A percentile compares a stretch with the other conserved stretches of the same genome.
phyloP scores from a whole-genome alignment of 1,140 invertebrate genomes.

The Cyphomyrmex costatus region DNA sequence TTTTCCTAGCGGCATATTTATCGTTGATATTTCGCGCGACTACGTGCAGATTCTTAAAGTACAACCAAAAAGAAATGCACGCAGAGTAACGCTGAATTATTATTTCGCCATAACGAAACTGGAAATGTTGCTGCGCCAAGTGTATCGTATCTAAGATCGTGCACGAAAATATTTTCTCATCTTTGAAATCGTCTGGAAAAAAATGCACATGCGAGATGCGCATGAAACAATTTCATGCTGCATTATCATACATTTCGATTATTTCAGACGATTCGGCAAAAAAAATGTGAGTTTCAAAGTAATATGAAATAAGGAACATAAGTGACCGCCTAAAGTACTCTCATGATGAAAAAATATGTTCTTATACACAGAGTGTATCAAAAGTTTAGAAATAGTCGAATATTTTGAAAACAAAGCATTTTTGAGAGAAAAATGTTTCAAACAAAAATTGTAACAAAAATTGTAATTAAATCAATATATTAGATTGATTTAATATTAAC shows the following conservation, averaged over 20 bases:
- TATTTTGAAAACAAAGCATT: too few relatives aligned
- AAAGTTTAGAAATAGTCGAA: too few relatives aligned
- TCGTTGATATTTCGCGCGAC: slow-evolving; percentile 20
- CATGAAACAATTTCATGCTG: background rate
- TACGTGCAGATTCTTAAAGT: background rate
- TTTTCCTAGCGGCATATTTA: slow-evolving; percentile 49
- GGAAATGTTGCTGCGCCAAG: background rate
- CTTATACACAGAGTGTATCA: too few relatives aligned
- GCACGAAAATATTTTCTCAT: slow-evolving; percentile 4
- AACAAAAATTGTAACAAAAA: too few relatives aligned
- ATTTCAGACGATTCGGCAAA: background rate
- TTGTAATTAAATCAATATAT: too few relatives aligned
- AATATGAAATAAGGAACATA: background rate
- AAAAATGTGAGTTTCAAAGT: slow-evolving; percentile 1
- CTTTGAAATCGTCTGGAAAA: background rate
- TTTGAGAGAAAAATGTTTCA: too few relatives aligned
- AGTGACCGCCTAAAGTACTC: background rate
- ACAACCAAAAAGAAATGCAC: slow-evolving; percentile 27
- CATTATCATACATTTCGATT: slow-evolving; percentile 17
- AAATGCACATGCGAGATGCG: background rate
- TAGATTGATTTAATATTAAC: too few relatives aligned
- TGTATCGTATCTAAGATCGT: slow-evolving; percentile 1
- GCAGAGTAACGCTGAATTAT: slow-evolving; percentile 36
- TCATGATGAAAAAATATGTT: background rate
- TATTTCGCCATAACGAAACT: slow-evolving; percentile 18